Conservation (phyloP, 2,797 vertebrate species). For the Pseudochromis fuscus region DNA sequence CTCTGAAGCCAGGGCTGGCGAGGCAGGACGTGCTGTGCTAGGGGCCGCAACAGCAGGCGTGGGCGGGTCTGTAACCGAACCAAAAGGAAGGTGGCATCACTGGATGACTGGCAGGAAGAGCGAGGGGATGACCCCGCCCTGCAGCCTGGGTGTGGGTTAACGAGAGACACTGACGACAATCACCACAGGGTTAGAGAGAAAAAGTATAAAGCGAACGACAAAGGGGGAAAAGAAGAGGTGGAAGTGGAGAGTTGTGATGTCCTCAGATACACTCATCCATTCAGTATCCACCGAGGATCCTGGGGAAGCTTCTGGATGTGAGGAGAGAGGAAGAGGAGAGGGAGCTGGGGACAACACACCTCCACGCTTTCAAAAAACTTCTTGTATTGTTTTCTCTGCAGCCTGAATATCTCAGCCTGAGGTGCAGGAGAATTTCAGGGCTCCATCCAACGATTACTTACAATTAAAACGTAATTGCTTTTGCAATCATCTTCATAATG, state of each 20-base stretch:
- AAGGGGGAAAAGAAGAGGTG: background rate
- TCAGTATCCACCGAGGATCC: background rate
- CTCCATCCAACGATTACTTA: too few species aligned
- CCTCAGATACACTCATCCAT: background rate
- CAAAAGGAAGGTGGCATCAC: conserved; percentile 7
- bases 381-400: background rate
- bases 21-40: conserved; percentile 1
- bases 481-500: background rate
- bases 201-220: background rate
- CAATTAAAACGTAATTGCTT: background rate
- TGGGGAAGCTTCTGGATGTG: conserved; percentile 1
- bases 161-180: conserved; percentile 19
- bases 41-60: conserved; percentile 18
- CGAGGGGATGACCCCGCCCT: conserved; percentile 8
- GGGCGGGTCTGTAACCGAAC: conserved; percentile 10
- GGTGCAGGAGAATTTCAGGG: background rate
- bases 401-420: conserved; percentile 4
- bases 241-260: conserved; percentile 5
- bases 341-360: background rate
- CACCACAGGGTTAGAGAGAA: background rate
- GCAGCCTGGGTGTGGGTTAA: conserved; percentile 29
- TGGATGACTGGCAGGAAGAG: conserved; percentile 8
- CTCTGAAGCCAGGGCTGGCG: conserved; percentile 16
- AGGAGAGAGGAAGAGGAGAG: background rate
- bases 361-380: conserved; percentile 3